phyloP scores from a whole-genome alignment of 2,888 invertebrate genomes.

The Papilio protenor region DNA sequence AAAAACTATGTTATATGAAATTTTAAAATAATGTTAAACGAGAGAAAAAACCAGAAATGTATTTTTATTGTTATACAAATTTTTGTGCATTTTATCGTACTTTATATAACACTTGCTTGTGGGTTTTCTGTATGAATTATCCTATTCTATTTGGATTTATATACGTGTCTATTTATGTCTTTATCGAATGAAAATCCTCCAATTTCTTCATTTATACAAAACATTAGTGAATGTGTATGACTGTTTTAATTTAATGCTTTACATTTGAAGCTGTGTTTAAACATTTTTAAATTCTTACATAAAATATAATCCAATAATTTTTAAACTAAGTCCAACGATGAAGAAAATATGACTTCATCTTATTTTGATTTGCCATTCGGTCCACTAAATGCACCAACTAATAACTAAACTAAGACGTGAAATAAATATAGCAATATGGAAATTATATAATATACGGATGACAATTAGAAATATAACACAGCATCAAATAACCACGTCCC shows the following conservation, averaged over 20 bases:
- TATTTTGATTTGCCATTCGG: background rate
- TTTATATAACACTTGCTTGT: background rate
- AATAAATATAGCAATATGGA: background rate
- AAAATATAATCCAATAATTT: background rate
- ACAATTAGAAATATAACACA: background rate
- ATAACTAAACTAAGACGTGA: background rate
- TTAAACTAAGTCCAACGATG: background rate
- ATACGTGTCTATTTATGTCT: background rate
- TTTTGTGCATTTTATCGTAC: background rate
- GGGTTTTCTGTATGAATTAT: background rate
- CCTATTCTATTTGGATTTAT: background rate
- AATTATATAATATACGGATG: background rate
- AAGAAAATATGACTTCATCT: background rate
- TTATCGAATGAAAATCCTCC: background rate
- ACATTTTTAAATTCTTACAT: background rate
- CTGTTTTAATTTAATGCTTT: background rate
- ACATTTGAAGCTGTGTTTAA: conserved; percentile 27
- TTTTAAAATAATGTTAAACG: too few species aligned
- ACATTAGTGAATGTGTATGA: background rate
- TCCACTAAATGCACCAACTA: background rate
- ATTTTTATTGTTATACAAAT: background rate
- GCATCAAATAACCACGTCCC: conserved; percentile 39
- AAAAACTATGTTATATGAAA: too few species aligned
- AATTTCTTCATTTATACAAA: background rate
- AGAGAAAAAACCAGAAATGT: too few species aligned